Base-by-base conservation (phyloP, 1,140 invertebrate genomes). In the Drosophila pseudoobscura region DNA sequence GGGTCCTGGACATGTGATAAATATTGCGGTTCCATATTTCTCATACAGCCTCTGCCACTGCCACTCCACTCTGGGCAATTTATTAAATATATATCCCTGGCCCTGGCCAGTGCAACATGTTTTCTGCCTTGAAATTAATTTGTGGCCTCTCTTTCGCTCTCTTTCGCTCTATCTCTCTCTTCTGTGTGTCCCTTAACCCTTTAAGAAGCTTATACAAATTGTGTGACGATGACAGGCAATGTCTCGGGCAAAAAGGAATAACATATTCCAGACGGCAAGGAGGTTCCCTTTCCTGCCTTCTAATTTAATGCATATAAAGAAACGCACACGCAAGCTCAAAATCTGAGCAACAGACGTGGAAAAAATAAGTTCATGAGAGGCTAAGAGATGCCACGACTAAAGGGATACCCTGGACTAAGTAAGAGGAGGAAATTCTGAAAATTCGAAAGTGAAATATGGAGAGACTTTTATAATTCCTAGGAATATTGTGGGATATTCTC, bases 291-390 rank as follows among this genome's bases (percentile, higher is more conserved):
- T 26, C 5, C 24, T 26, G 24, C 24, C 79, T 70, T 59, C 64
- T 87, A 85, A 85, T 85, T 87, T 87, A 87, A 85, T 87, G 74
- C 82, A 87, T 52, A 56, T 63, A 63, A 60, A 56, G 65, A 85
- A 62, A 52, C 74, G 62, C 82, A 82, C 82, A 85, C 74, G 79
- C 69, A 82, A 47, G 55, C 35, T 39, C 56, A 52, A 65, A 64
- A 56, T 74, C 50, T 51, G 35, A 51, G 63, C 62, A 68, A 63
- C 63, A 65, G 35, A 55, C 46, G 52, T 76, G 55, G 58, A 50
- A 64, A 50, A 39, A 43, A 45, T 51, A 63, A 31, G 61, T 24
- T 52, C 49, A 13, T n/a, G 4, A 2, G 24, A 31, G 31, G 6
- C 17, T 3, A 13, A 5, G 7, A 15, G 29, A 26, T 22, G 17